These are phyloP conservation scores for Brotogeris chrysoptera DNA, from an alignment of 2,797 vertebrate genomes.

Conservation along the genomic window DNA sequence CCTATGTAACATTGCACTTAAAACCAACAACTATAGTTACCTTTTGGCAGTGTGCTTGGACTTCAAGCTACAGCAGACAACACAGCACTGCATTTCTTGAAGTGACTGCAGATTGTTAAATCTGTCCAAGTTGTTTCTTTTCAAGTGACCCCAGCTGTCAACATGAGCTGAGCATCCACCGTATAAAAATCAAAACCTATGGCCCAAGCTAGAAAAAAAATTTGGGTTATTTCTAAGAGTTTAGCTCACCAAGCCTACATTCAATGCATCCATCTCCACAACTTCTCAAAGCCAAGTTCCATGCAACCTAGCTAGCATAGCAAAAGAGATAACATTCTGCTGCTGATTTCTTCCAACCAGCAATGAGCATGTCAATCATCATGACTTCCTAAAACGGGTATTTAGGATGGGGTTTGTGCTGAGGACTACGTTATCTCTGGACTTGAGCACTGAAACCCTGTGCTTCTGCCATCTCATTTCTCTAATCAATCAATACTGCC, in stretches of 20 bases:
- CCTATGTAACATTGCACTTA: not conserved
- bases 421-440: not conserved
- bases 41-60: not conserved
- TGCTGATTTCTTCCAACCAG: not conserved
- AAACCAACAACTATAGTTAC: not conserved
- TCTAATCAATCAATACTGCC: not conserved
- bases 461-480: not conserved
- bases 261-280: not conserved
- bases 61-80: not conserved
- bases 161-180: not conserved
- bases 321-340: not conserved
- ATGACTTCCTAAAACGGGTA: not conserved
- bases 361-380: not conserved
- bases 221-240: not conserved
- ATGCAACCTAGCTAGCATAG: not conserved
- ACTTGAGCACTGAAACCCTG: not conserved
- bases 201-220: not conserved
- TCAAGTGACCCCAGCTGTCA: not conserved
- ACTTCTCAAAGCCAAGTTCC: not conserved
- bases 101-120: not conserved
- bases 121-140: not conserved
- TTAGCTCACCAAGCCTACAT: not conserved
- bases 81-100: not conserved
- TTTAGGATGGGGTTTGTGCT: not conserved
- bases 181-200: not conserved